phyloP scores from a whole-genome alignment of 2,797 vertebrate genomes.

The Gymnoscopelus microlampas region DNA sequence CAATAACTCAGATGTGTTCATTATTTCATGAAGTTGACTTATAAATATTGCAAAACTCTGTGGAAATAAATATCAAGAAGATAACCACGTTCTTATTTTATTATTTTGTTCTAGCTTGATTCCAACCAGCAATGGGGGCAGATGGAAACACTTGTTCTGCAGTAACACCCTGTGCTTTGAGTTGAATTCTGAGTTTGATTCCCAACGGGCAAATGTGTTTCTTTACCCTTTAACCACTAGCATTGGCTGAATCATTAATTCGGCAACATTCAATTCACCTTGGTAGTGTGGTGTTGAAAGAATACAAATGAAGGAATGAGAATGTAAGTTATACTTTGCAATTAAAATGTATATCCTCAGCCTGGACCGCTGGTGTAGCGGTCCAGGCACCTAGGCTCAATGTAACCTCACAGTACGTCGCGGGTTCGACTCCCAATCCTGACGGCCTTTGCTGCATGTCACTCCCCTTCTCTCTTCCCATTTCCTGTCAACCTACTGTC shows the following conservation, averaged over 20 bases:
- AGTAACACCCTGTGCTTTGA: conserved; percentile 9
- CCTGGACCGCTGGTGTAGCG: no score
- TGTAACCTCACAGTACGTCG: no score
- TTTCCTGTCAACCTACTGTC: no score
- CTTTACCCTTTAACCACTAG: conserved; percentile 19
- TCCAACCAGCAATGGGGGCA: not conserved
- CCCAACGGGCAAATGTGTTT: not conserved
- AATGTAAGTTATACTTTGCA: no score
- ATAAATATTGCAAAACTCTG: conserved; percentile 17
- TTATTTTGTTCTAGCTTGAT: not conserved
- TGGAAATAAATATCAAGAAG: conserved; percentile 13
- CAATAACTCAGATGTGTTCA: conserved; percentile 19
- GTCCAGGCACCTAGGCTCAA: no score
- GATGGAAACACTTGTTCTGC: no score
- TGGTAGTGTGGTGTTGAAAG: no score
- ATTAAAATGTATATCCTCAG: no score
- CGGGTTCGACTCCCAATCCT: no score
- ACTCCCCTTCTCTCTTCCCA: no score
- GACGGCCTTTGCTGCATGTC: no score
- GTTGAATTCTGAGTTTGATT: not conserved
- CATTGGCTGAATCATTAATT: conserved; percentile 34
- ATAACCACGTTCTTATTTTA: not conserved
- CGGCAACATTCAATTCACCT: conserved; percentile 7
- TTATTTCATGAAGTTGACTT: not conserved
- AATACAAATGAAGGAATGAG: no score